These are phyloP conservation scores for Scolopax bukidnonensis DNA, from an alignment of 2,797 vertebrate genomes.

Conservation along the genomic window DNA sequence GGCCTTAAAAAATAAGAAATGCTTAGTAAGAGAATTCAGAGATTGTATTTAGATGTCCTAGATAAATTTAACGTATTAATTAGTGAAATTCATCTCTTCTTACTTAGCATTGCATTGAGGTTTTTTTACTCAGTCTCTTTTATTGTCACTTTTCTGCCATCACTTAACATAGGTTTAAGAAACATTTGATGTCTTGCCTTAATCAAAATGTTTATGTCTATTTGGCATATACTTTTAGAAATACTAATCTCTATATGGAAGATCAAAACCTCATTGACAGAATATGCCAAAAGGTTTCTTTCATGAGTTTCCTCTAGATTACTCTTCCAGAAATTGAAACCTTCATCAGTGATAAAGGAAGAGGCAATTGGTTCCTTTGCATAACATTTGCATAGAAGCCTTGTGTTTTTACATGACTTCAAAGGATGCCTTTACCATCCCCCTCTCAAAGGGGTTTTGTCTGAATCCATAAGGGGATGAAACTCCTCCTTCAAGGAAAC, in stretches of 20 bases:
- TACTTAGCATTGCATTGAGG: not conserved
- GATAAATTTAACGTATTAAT: not conserved
- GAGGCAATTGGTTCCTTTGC: not conserved
- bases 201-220: not conserved
- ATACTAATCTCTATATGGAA: not conserved
- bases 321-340: not conserved
- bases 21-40: not conserved
- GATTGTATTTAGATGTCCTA: not conserved
- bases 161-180: not conserved
- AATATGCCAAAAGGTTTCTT: not conserved
- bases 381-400: not conserved
- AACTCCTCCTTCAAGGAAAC: not conserved
- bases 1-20: not conserved
- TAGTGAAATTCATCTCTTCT: not conserved
- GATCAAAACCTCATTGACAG: not conserved
- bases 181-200: not conserved
- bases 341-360: not conserved
- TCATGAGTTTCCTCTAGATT: not conserved
- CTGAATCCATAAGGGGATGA: not conserved
- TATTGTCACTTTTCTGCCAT: not conserved
- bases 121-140: rapidly evolving
- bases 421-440: not conserved
- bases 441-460: not conserved
- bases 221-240: not conserved
- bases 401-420: not conserved